Base-by-base conservation (phyloP, 2,113 vertebrate species). In the Malaclemys terrapin region DNA sequence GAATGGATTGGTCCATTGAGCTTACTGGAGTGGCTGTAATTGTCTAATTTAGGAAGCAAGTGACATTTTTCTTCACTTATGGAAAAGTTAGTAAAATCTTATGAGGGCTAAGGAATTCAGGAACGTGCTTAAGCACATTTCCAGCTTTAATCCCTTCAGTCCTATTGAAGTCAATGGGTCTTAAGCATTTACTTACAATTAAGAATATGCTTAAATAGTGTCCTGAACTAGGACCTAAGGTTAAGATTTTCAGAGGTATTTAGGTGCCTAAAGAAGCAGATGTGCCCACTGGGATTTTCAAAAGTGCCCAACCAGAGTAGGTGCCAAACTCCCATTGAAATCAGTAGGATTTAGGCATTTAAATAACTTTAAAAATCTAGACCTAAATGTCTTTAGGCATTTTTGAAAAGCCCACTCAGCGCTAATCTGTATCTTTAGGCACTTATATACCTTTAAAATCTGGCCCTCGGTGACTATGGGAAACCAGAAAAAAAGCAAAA, bases 31-130 rank as follows among this genome's bases (percentile, higher is more conserved):
- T 53, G 85, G 65, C 13, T 91, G 4, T n/a, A 87, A 59, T 90
- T 93, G 93, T 94, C 79, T 87, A 94, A 47, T 84, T 92, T 88
- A 94, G 85, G 87, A 85, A 96, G 35, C 79, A 92, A 57, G 45
- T 80, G 50, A 7, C 22, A 14, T 86, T 56, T 82, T 88, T 1
- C 0, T 88, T 96, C 47, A 31, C 82, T 92, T 91, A 11, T 78
- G 53, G 52, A 29, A 78, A 13, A 85, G 13, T 45, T 47, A 45
- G 22, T 89, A 91, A 92, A 93, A 89, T 89, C 29, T 91, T 72
- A 38, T 75, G 53, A 84, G 59, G 53, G 45, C 31, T 62, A 53
- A 86, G 17, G 17, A 1, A 8, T 6, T 92, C 10, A 78, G 54
- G 62, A 57, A 88, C 12, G 35, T 52, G 85, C 31, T 90, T 84